A percentile compares a stretch with the other conserved stretches of the same genome.
These are phyloP conservation scores for Drosophila falleni DNA, from an alignment of 2,888 invertebrate species.

Conservation along the genomic window DNA sequence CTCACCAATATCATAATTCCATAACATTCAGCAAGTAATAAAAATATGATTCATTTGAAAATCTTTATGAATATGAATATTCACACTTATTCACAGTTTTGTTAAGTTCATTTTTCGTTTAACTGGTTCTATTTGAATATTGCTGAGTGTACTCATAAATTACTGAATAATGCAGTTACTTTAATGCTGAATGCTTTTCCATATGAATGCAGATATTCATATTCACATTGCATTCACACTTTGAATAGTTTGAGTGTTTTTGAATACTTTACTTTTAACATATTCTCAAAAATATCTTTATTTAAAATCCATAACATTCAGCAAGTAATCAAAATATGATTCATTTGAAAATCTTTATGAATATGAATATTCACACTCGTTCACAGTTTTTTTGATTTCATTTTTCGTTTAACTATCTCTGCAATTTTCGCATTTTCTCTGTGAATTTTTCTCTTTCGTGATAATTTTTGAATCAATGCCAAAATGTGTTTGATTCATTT, in stretches of 20 bases:
- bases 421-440: background rate
- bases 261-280: background rate
- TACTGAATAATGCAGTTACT: background rate
- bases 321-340: background rate
- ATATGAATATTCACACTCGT: conserved; percentile 2
- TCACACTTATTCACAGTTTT: background rate
- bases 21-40: background rate
- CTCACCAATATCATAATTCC: background rate
- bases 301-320: background rate
- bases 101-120: background rate
- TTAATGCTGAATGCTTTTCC: too few species aligned
- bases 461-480: background rate
- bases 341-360: background rate
- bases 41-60: background rate
- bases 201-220: background rate
- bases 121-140: conserved; percentile 3
- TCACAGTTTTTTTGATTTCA: background rate
- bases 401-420: background rate
- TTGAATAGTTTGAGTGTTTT: background rate
- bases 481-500: conserved; percentile 36
- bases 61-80: background rate
- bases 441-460: background rate
- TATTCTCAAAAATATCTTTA: too few species aligned
- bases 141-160: conserved; percentile 4
- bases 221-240: background rate